Conservation (phyloP, 2,888 invertebrate species). For the Lacanobia wlatinum region DNA sequence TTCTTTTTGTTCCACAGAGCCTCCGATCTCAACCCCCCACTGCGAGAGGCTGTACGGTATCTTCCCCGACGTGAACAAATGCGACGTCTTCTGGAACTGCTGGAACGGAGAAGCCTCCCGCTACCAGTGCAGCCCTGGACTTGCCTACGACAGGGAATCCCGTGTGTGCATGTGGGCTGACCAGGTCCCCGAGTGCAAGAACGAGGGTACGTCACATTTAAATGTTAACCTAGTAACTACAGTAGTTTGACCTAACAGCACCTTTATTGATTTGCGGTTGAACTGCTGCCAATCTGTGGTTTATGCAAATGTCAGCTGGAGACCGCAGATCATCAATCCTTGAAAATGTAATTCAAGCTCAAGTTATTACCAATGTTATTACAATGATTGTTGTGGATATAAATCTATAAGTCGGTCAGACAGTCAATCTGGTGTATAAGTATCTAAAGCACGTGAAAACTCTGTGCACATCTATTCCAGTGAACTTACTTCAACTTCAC, state of each 20-base stretch:
- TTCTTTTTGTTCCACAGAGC: conserved; percentile 90
- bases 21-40: conserved; percentile 95
- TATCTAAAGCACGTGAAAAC: conserved; percentile 35
- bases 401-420: conserved; percentile 10
- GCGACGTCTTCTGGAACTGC: conserved; percentile 99
- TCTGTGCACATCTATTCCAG: conserved; percentile 61
- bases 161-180: conserved; percentile 99
- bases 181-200: conserved; percentile 97
- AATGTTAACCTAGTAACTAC: not conserved
- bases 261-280: conserved; percentile 39
- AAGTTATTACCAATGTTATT: conserved; percentile 50
- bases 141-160: conserved; percentile 98
- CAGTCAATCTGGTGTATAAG: conserved; percentile 7
- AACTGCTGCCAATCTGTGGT: conserved; percentile 29
- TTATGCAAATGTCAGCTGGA: conserved; percentile 33
- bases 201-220: conserved; percentile 92
- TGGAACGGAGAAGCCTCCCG: conserved; percentile 98
- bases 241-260: conserved; percentile 39
- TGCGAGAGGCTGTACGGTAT: conserved; percentile 97
- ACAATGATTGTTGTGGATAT: conserved; percentile 33
- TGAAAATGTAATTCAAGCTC: conserved; percentile 52
- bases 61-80: conserved; percentile 96
- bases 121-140: conserved; percentile 98
- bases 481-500: conserved; percentile 67
- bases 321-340: conserved; percentile 54